These are phyloP conservation scores for Sipha maydis DNA, from an alignment of 2,888 invertebrate genomes.

Conservation along the genomic window DNA sequence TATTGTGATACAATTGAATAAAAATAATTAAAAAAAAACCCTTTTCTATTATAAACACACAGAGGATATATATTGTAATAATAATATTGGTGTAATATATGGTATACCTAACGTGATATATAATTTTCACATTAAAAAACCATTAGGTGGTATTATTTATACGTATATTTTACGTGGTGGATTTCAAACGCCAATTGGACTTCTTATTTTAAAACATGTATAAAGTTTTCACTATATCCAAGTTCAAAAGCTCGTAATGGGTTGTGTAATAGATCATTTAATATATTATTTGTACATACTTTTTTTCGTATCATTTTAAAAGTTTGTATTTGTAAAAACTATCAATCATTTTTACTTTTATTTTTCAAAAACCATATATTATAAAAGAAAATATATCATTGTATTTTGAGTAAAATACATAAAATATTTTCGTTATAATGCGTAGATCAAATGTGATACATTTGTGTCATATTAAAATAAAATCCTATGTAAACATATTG, in stretches of 20 bases:
- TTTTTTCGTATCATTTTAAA: background rate
- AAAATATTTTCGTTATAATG: background rate
- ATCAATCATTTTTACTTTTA: conserved; percentile 33
- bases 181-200: background rate
- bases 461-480: background rate
- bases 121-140: conserved; percentile 6
- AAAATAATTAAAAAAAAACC: background rate
- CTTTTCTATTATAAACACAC: background rate
- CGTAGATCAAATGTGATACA: background rate
- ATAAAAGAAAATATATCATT: background rate
- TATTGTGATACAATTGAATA: background rate
- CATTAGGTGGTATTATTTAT: conserved; percentile 1
- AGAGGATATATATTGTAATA: background rate
- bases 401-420: background rate
- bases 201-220: background rate
- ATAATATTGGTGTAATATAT: background rate
- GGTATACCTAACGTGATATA: background rate
- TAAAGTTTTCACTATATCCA: background rate
- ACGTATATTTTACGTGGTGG: background rate
- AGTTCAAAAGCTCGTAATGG: background rate
- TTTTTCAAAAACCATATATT: background rate
- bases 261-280: background rate
- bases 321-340: conserved; percentile 1
- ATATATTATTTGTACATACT: background rate
- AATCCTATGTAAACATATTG: background rate